Evolutionary conservation across 2,797 vertebrate genomes (phyloP), one percentile per base, ranked within the genome.

Genomic region (Orientallactaga sibirica): DNA sequence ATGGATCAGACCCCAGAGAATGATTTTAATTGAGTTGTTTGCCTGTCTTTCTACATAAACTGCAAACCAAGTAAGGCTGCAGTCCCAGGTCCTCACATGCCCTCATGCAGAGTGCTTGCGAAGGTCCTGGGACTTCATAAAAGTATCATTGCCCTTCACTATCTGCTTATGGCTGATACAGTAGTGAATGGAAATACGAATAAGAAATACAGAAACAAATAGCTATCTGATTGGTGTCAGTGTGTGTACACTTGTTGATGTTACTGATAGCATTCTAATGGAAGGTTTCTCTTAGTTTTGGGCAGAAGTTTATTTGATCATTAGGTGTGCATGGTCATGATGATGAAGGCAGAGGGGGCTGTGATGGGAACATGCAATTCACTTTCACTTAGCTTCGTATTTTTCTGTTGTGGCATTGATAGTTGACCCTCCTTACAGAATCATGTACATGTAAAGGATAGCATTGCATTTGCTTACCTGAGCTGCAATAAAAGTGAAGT

Each of bases 271-370:
- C 41, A 67, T 58, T 89, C 89, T 85, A 20, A 25, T 90, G 22
- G 66, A 79, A 81, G 85, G 22, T 83, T 77, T 78, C 37, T 66
- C 10, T 86, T 88, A 74, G 29, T 76, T 95, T 76, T 24, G 25
- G 41, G 4, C 70, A 74, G 64, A 93, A 14, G 41, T 5, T 74
- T 67, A 71, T 85, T 79, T 25, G 52, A 2, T 90, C 10, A 41
- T 75, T 79, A 64, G 10, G 0, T 61, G 33, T 29, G 24, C 2
- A n/a, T 41, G 55, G 29, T 81, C 86, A 27, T 37, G 9, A 48
- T n/a, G 4, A 48, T 71, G 29, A 79, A 11, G 9, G 12, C 41
- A 76, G 43, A 87, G 70, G 10, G n/a, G 70, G 4, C 25, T 71
- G 3, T 18, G 10, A 80, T 20, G 52, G 19, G 15, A 77, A 55